phyloP scores from a whole-genome alignment of 2,888 invertebrate species.

The Phorcus lineatus region DNA sequence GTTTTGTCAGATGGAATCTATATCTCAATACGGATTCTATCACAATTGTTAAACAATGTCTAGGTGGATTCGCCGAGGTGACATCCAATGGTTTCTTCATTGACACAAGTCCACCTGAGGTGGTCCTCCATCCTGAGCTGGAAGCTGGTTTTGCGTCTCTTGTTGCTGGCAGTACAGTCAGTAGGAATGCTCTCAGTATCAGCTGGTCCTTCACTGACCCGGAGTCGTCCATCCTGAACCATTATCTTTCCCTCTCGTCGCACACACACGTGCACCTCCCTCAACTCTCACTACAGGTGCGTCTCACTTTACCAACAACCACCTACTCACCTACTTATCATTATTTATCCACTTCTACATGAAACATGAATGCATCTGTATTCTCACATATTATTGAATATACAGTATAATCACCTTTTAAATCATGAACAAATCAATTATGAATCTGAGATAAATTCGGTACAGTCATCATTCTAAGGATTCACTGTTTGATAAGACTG shows the following conservation, averaged over 20 bases:
- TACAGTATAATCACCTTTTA: too few species aligned
- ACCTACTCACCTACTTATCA: too few species aligned
- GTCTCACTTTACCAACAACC: background rate
- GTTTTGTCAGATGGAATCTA: too few species aligned
- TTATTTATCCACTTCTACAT: too few species aligned
- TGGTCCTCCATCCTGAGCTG: conserved; percentile 18
- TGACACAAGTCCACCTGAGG: conserved; percentile 42
- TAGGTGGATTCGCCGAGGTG: conserved; percentile 33
- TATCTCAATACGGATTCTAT: too few species aligned
- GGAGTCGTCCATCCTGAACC: conserved; percentile 29
- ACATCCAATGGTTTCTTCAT: conserved; percentile 50
- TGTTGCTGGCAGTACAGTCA: conserved; percentile 21
- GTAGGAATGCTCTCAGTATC: conserved; percentile 24
- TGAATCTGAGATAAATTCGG: too few species aligned
- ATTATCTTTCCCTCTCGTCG: conserved; percentile 32
- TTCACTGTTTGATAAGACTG: too few species aligned
- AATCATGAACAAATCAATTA: too few species aligned
- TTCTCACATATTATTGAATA: too few species aligned
- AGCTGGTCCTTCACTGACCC: conserved; percentile 31
- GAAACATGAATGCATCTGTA: too few species aligned
- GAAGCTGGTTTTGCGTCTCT: conserved; percentile 31
- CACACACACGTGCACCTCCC: conserved; percentile 27
- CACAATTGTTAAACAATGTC: too few species aligned
- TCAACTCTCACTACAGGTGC: background rate
- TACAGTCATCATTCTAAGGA: too few species aligned